A percentile compares a stretch with the other conserved stretches of the same genome.
Evolutionary conservation across 2,888 invertebrate species (phyloP).

Genomic region (Diachrysia chrysitis): DNA sequence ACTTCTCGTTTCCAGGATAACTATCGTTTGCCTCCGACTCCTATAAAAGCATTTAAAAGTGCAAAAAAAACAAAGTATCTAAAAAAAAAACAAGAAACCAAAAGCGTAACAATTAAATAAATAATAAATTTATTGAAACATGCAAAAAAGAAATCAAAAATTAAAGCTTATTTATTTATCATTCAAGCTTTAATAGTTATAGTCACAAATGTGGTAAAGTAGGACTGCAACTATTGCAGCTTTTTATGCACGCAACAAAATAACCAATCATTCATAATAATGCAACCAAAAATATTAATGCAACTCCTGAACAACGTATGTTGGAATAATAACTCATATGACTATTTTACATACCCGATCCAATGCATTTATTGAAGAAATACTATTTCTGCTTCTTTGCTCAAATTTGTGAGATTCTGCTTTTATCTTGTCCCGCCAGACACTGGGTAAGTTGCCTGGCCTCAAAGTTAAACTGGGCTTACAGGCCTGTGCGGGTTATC

Average conservation of each 20-base stretch:
- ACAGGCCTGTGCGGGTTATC: slow-evolving; percentile 66
- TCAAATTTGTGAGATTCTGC: slow-evolving; percentile 42
- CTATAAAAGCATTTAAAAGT: slow-evolving; percentile 48
- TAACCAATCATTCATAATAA: slow-evolving; percentile 17
- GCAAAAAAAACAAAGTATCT: slow-evolving; percentile 23
- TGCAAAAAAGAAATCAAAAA: neutral
- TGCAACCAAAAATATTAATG: no score
- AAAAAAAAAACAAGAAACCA: slow-evolving; percentile 18
- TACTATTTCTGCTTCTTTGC: slow-evolving; percentile 49
- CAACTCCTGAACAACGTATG: neutral
- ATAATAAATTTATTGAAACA: neutral
- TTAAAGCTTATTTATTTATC: no score
- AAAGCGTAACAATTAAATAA: neutral
- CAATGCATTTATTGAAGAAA: slow-evolving; percentile 59
- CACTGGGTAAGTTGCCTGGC: slow-evolving; percentile 33
- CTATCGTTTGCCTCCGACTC: slow-evolving; percentile 26
- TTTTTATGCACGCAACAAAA: slow-evolving; percentile 8
- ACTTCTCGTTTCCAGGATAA: slow-evolving; percentile 28
- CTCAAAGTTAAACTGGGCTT: slow-evolving; percentile 62
- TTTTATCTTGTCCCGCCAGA: slow-evolving; percentile 56
- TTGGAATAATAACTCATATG: slow-evolving; percentile 24
- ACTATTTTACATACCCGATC: slow-evolving; percentile 65
- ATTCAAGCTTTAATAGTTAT: no score
- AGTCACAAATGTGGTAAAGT: no score
- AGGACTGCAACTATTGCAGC: slow-evolving; percentile 5